Evolutionary conservation across 2,113 vertebrate species (phyloP).

Genomic region (Nothoprocta perdicaria): DNA sequence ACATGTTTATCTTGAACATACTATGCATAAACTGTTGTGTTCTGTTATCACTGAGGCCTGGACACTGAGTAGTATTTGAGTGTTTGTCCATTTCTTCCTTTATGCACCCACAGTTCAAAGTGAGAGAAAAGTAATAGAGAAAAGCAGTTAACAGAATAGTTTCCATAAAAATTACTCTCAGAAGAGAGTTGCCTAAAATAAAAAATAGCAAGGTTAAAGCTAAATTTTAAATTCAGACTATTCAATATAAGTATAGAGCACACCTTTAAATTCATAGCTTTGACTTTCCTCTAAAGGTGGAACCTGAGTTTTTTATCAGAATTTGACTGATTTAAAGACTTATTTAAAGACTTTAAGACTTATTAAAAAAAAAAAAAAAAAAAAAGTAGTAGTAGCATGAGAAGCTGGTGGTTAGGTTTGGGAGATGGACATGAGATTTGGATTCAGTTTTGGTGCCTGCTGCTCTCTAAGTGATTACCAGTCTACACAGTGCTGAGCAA

Average conservation of each 20-base stretch:
- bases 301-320: not conserved
- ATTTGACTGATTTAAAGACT: not conserved
- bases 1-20: not conserved
- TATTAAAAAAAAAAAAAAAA: no score
- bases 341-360: not conserved
- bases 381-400: not conserved
- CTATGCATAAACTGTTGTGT: not conserved
- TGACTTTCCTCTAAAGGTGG: not conserved
- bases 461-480: not conserved
- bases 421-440: not conserved
- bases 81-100: not conserved
- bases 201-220: not conserved
- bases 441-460: not conserved
- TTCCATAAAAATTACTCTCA: not conserved
- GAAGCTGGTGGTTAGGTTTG: not conserved
- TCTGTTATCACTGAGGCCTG: not conserved
- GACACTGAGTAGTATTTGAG: rapidly evolving
- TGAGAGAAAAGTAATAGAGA: not conserved
- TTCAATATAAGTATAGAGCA: not conserved
- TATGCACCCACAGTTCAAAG: not conserved
- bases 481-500: not conserved
- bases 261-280: not conserved
- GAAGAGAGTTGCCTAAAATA: not conserved
- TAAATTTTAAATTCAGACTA: not conserved
- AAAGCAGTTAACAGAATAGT: not conserved